phyloP scores from a whole-genome alignment of 1,140 invertebrate genomes.

The Parapsyche elsis region DNA sequence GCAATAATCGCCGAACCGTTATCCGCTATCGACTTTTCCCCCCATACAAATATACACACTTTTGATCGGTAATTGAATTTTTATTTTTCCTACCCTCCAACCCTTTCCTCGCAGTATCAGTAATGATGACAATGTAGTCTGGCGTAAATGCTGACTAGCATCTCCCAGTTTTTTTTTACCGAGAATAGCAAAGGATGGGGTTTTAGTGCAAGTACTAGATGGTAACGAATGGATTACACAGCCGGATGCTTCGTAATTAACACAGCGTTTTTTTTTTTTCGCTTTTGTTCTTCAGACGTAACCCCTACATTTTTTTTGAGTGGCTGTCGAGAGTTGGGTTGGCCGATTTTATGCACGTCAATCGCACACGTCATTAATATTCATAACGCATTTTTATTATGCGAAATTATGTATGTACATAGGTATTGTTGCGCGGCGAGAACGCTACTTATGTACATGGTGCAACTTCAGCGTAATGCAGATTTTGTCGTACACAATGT shows the following conservation, averaged over 20 bases:
- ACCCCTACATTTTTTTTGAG: constrained; percentile 2
- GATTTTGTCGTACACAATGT: too few relatives aligned
- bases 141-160: too few relatives aligned
- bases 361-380: constrained; percentile 47
- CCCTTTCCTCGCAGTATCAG: too few relatives aligned
- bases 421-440: too few relatives aligned
- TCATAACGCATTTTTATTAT: constrained; percentile 22
- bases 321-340: constrained; percentile 33
- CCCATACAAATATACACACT: too few relatives aligned
- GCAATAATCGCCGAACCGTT: too few relatives aligned
- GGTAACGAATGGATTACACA: constrained; percentile 25
- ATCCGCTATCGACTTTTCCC: too few relatives aligned
- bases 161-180: neutral
- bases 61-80: neutral
- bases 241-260: constrained; percentile 42
- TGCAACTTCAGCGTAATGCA: too few relatives aligned
- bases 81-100: neutral
- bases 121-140: neutral
- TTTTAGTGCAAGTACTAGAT: neutral
- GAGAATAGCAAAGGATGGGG: neutral
- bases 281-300: constrained; percentile 32
- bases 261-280: constrained; percentile 28
- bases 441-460: too few relatives aligned
- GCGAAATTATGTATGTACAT: too few relatives aligned
- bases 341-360: constrained; percentile 46